A percentile compares a stretch with the other conserved stretches of the same genome.
phyloP scores from a whole-genome alignment of 2,888 invertebrate species.

The Catocala sponsa region DNA sequence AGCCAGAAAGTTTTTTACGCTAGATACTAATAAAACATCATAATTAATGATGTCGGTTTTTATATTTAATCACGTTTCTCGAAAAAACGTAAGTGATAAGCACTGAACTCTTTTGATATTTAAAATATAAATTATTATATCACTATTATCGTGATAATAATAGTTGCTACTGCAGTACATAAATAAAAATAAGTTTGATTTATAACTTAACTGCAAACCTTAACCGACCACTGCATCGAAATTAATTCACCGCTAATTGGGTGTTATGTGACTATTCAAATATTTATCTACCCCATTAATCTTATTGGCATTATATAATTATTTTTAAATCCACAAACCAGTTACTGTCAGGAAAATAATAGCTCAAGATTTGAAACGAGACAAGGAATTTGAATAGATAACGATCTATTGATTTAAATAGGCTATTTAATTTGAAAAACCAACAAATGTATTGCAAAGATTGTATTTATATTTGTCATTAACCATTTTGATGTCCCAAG shows the following conservation, averaged over 20 bases:
- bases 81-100: no score
- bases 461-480: slow-evolving; percentile 4
- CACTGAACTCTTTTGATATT: no score
- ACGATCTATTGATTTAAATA: slow-evolving; percentile 43
- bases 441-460: slow-evolving; percentile 13
- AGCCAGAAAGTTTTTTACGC: no score
- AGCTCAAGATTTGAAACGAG: slow-evolving; percentile 31
- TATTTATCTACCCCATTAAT: slow-evolving; percentile 68
- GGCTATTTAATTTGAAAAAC: slow-evolving; percentile 10
- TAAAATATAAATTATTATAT: no score
- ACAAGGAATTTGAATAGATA: slow-evolving; percentile 38
- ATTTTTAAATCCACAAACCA: slow-evolving; percentile 38
- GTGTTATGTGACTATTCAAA: slow-evolving; percentile 69
- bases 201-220: slow-evolving; percentile 5
- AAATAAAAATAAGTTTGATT: background rate
- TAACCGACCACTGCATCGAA: slow-evolving; percentile 54
- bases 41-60: no score
- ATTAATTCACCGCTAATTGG: slow-evolving; percentile 72
- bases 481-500: background rate
- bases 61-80: no score
- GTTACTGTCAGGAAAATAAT: slow-evolving; percentile 49
- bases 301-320: slow-evolving; percentile 56
- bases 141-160: background rate
- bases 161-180: background rate
- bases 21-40: no score